These are phyloP conservation scores for Drosophila subobscura DNA, from an alignment of 1,140 invertebrate genomes.

Conservation along the genomic window DNA sequence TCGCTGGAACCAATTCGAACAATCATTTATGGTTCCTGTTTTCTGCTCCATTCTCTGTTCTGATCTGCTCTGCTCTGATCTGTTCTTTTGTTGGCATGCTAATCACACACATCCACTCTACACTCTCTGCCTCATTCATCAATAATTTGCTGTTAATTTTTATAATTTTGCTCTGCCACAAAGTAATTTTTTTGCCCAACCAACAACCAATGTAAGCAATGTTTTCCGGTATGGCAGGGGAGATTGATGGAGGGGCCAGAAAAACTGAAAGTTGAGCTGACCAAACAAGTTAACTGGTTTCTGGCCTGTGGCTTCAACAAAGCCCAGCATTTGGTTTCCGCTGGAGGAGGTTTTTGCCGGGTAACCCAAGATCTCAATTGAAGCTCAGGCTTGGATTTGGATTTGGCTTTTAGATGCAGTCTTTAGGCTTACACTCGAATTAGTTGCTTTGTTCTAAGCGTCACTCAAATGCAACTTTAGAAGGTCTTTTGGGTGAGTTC, in stretches of 20 bases:
- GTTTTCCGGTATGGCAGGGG: conserved; percentile 47
- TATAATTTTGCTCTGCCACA: conserved; percentile 32
- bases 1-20: too few species aligned
- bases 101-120: conserved; percentile 44
- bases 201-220: conserved; percentile 45
- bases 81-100: conserved; percentile 33
- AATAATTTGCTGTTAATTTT: conserved; percentile 62
- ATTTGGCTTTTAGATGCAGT: conserved; percentile 24
- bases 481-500: conserved; percentile 35
- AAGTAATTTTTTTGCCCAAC: conserved; percentile 20
- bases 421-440: conserved; percentile 35
- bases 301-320: conserved; percentile 23
- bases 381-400: conserved; percentile 29
- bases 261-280: conserved; percentile 59
- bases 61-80: not conserved
- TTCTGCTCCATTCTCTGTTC: conserved; percentile 4
- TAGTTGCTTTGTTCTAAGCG: conserved; percentile 41
- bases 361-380: conserved; percentile 34
- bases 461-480: conserved; percentile 35
- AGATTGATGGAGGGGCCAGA: not conserved
- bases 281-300: conserved; percentile 52
- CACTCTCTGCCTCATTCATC: conserved; percentile 42
- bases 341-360: conserved; percentile 22
- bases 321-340: conserved; percentile 38
- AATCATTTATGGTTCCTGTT: not conserved